These are phyloP conservation scores for Willisornis vidua DNA, from an alignment of 2,113 vertebrate genomes.

Conservation along the genomic window DNA sequence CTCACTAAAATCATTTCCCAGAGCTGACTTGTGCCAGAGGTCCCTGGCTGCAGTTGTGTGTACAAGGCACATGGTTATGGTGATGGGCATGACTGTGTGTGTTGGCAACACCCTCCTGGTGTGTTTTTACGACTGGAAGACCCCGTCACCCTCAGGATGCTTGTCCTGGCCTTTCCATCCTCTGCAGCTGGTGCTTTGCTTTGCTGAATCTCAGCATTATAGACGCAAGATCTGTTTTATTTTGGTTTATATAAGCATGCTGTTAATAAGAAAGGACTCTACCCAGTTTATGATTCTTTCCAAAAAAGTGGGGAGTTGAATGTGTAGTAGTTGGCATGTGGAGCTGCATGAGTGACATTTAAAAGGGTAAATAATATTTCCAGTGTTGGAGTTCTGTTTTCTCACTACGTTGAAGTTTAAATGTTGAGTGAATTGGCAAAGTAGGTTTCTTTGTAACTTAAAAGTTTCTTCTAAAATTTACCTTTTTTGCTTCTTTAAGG, in stretches of 20 bases:
- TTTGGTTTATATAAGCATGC: neutral
- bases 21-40: neutral
- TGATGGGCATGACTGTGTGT: neutral
- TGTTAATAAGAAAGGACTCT: neutral
- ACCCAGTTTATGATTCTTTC: neutral
- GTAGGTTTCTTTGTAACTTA: neutral
- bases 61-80: rapidly evolving
- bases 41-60: neutral
- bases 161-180: neutral
- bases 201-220: neutral
- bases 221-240: neutral
- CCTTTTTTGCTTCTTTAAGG: neutral
- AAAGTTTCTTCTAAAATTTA: neutral
- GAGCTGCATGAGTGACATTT: neutral
- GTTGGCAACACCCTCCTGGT: neutral
- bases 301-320: neutral
- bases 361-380: neutral
- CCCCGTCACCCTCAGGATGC: neutral
- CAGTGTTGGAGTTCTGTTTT: neutral
- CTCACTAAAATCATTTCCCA: neutral
- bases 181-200: neutral
- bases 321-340: neutral
- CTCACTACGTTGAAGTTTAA: neutral
- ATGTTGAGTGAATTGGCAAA: neutral
- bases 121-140: neutral